These are phyloP conservation scores for Cecropterus lyciades DNA, from an alignment of 1,140 invertebrate species.

Conservation along the genomic window DNA sequence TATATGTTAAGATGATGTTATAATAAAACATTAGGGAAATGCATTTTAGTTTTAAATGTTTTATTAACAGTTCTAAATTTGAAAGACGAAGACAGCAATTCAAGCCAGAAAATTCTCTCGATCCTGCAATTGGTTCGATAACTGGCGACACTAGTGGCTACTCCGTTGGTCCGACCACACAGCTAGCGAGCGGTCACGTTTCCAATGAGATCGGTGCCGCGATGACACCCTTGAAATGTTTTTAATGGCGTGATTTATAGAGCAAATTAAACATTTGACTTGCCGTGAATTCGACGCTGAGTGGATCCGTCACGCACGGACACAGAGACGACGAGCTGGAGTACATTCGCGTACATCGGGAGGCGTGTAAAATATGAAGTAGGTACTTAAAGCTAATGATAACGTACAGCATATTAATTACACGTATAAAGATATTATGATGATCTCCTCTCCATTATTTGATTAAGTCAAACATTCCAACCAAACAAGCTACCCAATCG, in stretches of 20 bases:
- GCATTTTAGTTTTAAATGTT: too few species aligned
- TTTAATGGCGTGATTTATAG: conserved; percentile 83
- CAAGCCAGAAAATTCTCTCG: neutral
- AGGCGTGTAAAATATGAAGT: neutral
- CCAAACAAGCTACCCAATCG: too few species aligned
- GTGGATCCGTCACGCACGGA: conserved; percentile 80
- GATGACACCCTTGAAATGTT: conserved; percentile 83
- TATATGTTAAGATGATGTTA: too few species aligned
- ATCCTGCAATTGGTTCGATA: conserved; percentile 1
- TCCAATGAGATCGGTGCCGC: conserved; percentile 75
- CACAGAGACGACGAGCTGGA: conserved; percentile 49
- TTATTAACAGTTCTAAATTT: too few species aligned
- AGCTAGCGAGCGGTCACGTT: conserved; percentile 70
- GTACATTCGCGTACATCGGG: conserved; percentile 41
- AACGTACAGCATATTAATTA: too few species aligned
- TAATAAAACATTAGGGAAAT: too few species aligned
- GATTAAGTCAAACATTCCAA: too few species aligned
- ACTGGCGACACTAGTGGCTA: conserved; percentile 1
- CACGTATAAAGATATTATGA: too few species aligned
- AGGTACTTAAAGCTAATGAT: too few species aligned
- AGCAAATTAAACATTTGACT: conserved; percentile 84
- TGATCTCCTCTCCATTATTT: too few species aligned
- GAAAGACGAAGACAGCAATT: neutral
- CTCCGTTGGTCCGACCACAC: conserved; percentile 53
- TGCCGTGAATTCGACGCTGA: conserved; percentile 80